These are phyloP conservation scores for Protaetia brevitarsis DNA, from an alignment of 1,140 invertebrate genomes.

Conservation along the genomic window DNA sequence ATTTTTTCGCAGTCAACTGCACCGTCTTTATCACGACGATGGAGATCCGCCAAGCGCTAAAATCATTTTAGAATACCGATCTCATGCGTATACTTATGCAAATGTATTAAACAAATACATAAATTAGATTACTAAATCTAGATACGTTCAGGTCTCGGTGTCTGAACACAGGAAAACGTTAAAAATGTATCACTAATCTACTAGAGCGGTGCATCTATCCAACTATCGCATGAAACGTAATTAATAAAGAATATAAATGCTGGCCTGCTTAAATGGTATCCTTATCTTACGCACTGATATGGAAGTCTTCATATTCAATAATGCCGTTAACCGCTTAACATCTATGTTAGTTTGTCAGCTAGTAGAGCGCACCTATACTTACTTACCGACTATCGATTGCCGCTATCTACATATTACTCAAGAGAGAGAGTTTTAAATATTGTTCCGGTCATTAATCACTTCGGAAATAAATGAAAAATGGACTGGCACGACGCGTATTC, in stretches of 20 bases:
- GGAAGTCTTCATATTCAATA: slow-evolving; percentile 8
- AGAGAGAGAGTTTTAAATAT: neutral
- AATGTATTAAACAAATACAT: neutral
- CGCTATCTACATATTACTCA: neutral
- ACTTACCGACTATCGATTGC: neutral
- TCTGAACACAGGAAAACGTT: neutral
- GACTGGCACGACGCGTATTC: neutral
- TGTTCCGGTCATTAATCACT: neutral
- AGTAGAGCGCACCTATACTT: neutral
- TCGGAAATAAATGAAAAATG: slow-evolving; percentile 2
- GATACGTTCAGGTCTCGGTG: neutral
- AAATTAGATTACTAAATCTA: neutral
- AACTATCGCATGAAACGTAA: neutral
- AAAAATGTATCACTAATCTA: slow-evolving; percentile 7
- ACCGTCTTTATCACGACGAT: no score
- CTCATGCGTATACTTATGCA: neutral
- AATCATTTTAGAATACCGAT: neutral
- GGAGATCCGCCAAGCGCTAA: no score
- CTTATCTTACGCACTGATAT: neutral
- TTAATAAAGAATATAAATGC: neutral
- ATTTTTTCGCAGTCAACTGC: no score
- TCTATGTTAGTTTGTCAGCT: slow-evolving; percentile 11
- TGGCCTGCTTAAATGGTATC: neutral
- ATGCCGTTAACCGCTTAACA: neutral
- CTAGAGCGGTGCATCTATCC: neutral